Evolutionary conservation across 2,888 invertebrate genomes (phyloP).

Genomic region (Anticlea derivata): DNA sequence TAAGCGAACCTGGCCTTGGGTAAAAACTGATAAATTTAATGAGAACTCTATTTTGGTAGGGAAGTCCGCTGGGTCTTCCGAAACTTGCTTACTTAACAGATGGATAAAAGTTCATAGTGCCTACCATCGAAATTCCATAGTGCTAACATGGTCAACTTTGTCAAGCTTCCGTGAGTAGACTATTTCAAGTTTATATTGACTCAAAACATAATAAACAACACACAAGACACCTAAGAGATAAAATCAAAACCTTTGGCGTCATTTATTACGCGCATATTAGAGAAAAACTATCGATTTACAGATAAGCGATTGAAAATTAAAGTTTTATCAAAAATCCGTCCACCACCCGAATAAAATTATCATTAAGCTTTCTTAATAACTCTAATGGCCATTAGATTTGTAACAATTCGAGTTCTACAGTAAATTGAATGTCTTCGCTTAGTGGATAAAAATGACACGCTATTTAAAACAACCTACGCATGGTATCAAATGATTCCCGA

Average conservation of each 20-base stretch:
- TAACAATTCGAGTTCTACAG: constrained; percentile 50
- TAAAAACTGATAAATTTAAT: too few relatives aligned
- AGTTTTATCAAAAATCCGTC: constrained; percentile 13
- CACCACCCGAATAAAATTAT: constrained; percentile 41
- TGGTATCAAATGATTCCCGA: constrained; percentile 41
- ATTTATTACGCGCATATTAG: constrained; percentile 25
- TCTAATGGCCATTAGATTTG: constrained; percentile 51
- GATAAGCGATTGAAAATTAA: constrained; percentile 20
- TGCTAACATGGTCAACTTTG: neutral
- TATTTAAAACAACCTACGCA: constrained; percentile 71
- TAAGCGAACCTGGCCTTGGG: too few relatives aligned
- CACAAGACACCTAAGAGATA: constrained; percentile 14
- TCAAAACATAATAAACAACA: constrained; percentile 23
- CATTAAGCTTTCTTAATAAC: constrained; percentile 46
- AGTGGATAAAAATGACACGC: constrained; percentile 60
- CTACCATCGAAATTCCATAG: constrained; percentile 14
- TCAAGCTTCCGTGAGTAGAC: constrained; percentile 6
- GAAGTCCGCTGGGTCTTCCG: too few relatives aligned
- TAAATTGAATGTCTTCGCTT: constrained; percentile 52
- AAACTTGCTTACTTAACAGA: too few relatives aligned
- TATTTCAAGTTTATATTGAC: constrained; percentile 3
- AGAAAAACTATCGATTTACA: constrained; percentile 25
- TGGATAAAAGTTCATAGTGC: neutral
- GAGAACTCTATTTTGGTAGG: too few relatives aligned
- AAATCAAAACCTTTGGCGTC: constrained; percentile 18